Percentiles rank a stretch among this genome's conserved stretches.
Evolutionary conservation across 1,140 invertebrate genomes (phyloP).

Genomic region (Leguminivora glycinivorella): DNA sequence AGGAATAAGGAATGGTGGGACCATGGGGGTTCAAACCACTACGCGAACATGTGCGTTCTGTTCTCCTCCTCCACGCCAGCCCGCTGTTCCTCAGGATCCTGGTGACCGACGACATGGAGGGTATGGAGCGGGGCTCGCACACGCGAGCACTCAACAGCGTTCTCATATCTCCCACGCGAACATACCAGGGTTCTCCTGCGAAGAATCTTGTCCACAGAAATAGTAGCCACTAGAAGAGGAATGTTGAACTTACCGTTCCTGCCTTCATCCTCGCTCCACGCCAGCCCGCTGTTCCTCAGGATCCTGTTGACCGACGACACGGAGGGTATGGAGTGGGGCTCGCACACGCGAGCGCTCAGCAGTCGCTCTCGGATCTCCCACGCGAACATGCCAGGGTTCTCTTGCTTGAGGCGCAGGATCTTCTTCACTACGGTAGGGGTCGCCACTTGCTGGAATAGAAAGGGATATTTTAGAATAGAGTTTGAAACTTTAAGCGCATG

Average conservation of each 20-base stretch:
- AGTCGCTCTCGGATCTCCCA: conserved; percentile 95
- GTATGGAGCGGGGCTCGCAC: conserved; percentile 92
- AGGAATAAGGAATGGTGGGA: no score
- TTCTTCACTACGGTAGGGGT: conserved; percentile 95
- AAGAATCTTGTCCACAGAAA: conserved; percentile 81
- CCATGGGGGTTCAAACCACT: no score
- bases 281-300: conserved; percentile 88
- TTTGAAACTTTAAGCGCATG: not conserved
- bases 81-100: conserved; percentile 94
- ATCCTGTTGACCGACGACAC: conserved; percentile 97
- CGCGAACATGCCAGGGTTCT: conserved; percentile 95
- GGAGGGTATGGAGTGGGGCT: conserved; percentile 92
- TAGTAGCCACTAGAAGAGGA: not conserved
- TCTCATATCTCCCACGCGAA: conserved; percentile 97
- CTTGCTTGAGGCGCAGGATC: conserved; percentile 93
- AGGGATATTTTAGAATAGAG: conserved; percentile 21
- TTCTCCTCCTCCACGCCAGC: conserved; percentile 85
- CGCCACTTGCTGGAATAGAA: conserved; percentile 90
- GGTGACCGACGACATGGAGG: conserved; percentile 97
- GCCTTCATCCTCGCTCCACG: conserved; percentile 82
- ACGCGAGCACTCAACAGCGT: conserved; percentile 89
- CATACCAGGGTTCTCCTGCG: conserved; percentile 93
- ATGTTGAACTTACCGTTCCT: conserved; percentile 47
- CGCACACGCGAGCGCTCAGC: conserved; percentile 90
- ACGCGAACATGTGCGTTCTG: no score